These are phyloP conservation scores for Callaeas wilsoni DNA, from an alignment of 2,113 vertebrate species.

Conservation along the genomic window DNA sequence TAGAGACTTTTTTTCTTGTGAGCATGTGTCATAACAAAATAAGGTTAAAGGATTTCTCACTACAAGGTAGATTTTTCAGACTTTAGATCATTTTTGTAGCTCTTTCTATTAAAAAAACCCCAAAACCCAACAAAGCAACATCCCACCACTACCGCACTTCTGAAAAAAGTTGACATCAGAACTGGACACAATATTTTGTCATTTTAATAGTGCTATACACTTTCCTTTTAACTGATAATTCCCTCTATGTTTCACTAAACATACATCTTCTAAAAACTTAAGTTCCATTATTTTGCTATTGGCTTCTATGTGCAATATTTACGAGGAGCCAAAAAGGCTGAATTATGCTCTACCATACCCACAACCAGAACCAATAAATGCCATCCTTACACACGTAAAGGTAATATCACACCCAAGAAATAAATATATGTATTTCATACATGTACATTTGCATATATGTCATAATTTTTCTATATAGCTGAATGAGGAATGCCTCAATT, in stretches of 20 bases:
- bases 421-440: neutral
- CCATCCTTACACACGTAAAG: neutral
- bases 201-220: neutral
- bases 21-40: neutral
- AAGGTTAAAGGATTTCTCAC: neutral
- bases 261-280: neutral
- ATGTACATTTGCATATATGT: neutral
- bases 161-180: neutral
- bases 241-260: neutral
- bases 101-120: neutral
- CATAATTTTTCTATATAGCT: slow-evolving; percentile 16
- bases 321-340: neutral
- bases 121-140: neutral
- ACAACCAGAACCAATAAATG: neutral
- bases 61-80: neutral
- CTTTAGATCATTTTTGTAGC: neutral
- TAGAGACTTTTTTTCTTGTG: neutral
- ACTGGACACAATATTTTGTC: neutral
- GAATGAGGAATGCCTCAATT: slow-evolving; percentile 18
- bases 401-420: neutral
- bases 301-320: neutral
- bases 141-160: neutral
- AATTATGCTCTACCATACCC: neutral
- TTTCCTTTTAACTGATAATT: neutral
- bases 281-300: neutral